These are phyloP conservation scores for Hemicentrotus pulcherrimus DNA, from an alignment of 35 echinoderm and acorn worm genomes.

Conservation along the genomic window DNA sequence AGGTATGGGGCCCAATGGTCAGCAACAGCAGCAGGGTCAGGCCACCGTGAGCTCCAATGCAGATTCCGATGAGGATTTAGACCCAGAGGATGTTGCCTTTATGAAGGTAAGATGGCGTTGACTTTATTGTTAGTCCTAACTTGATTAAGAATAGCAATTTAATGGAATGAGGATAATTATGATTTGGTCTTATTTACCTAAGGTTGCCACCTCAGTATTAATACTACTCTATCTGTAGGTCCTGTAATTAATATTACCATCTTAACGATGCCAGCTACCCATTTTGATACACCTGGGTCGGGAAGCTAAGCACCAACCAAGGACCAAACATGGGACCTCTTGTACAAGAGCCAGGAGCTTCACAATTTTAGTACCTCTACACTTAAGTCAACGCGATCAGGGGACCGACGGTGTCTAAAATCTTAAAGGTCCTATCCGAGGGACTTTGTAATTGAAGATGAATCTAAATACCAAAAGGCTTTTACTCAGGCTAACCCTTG, in stretches of 20 bases:
- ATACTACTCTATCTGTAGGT: no score
- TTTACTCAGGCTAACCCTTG: no score
- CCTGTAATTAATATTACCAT: neutral
- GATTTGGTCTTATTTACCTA: neutral
- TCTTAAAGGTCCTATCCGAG: no score
- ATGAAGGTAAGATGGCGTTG: constrained; percentile 3
- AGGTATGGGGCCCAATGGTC: neutral
- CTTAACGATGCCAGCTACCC: neutral
- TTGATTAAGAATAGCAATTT: neutral
- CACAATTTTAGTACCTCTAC: no score
- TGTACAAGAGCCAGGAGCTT: neutral
- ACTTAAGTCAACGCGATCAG: no score
- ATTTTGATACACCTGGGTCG: neutral
- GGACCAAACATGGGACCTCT: neutral
- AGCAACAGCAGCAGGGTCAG: neutral
- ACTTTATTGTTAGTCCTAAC: neutral
- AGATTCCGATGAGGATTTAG: constrained; percentile 20
- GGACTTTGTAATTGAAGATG: no score
- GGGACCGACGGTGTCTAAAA: no score
- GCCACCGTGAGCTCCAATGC: neutral
- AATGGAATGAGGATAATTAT: no score
- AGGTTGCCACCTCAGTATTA: no score
- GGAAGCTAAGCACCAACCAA: neutral
- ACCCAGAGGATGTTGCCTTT: constrained; percentile 7
- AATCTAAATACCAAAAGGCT: no score